phyloP scores from a whole-genome alignment of 1,140 invertebrate species.

The Brachystomella parvula region DNA sequence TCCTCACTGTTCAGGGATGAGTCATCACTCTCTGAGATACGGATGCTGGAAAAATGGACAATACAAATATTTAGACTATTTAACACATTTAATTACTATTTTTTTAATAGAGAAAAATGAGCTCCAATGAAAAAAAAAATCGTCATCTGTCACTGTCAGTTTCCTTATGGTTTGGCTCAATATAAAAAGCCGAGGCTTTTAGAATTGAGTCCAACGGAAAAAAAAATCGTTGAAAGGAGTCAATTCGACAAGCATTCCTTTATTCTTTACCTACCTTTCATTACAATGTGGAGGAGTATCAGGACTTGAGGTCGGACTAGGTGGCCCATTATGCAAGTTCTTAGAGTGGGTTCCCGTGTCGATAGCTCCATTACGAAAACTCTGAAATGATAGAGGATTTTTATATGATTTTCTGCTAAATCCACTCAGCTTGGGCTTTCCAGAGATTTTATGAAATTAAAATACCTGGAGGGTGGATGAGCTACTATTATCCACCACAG shows the following conservation, averaged over 20 bases:
- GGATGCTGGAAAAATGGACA: conserved; percentile 35
- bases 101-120: too few relatives aligned
- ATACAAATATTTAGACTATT: conserved; percentile 19
- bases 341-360: conserved; percentile 25
- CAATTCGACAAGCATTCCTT: too few relatives aligned
- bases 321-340: conserved; percentile 39
- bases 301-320: conserved; percentile 52
- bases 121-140: too few relatives aligned
- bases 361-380: conserved; percentile 27
- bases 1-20: conserved; percentile 66
- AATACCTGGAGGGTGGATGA: conserved; percentile 30
- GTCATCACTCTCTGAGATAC: conserved; percentile 63
- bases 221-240: too few relatives aligned
- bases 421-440: too few relatives aligned
- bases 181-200: not conserved
- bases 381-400: conserved; percentile 22
- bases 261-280: conserved; percentile 44
- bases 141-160: conserved; percentile 7
- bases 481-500: conserved; percentile 34
- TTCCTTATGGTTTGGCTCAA: too few relatives aligned
- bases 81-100: conserved; percentile 8
- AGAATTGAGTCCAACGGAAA: not conserved
- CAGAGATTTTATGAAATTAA: not conserved
- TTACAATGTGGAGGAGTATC: conserved; percentile 49
- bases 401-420: too few relatives aligned